Percentiles rank a stretch among this genome's conserved stretches.
These are phyloP conservation scores for Zenarchopterus dispar DNA, from an alignment of 2,797 vertebrate species.

Conservation along the genomic window DNA sequence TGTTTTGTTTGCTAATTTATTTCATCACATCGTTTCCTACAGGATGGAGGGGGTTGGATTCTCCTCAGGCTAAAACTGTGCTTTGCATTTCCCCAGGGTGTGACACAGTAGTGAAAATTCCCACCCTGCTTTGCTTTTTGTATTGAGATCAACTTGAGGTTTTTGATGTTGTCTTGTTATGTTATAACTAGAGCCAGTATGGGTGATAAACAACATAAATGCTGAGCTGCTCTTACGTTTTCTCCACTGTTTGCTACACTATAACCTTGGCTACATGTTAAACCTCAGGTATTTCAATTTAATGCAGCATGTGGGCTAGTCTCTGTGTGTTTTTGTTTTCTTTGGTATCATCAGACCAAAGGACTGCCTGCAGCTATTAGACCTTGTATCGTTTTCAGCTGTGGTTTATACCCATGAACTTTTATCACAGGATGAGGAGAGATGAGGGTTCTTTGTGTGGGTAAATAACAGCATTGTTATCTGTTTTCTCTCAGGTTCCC, in stretches of 20 bases:
- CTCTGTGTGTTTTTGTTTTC: conserved; percentile 4
- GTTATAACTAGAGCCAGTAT: conserved; percentile 39
- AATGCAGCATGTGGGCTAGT: not conserved
- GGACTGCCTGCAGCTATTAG: conserved; percentile 21
- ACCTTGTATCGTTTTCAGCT: conserved; percentile 28
- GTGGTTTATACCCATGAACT: conserved; percentile 51
- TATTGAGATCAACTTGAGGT: conserved; percentile 53
- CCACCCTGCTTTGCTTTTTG: conserved; percentile 60
- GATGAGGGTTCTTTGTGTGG: conserved; percentile 66
- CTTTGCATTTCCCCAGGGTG: conserved; percentile 63
- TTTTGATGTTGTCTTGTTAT: conserved; percentile 71
- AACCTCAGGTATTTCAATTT: not conserved
- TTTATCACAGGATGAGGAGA: conserved; percentile 76
- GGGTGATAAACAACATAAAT: conserved; percentile 16
- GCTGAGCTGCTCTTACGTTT: not conserved
- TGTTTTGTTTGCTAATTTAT: conserved; percentile 69
- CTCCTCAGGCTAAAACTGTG: conserved; percentile 46
- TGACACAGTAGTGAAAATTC: conserved; percentile 74
- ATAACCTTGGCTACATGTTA: not conserved
- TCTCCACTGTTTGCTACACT: not conserved
- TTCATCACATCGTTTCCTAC: conserved; percentile 69
- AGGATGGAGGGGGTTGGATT: conserved; percentile 35
- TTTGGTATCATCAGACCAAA: conserved; percentile 19
- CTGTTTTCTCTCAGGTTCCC: conserved; percentile 67
- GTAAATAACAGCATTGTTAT: conserved; percentile 81